Conservation (phyloP, 2,888 invertebrate genomes). For the Byasa hedistus region DNA sequence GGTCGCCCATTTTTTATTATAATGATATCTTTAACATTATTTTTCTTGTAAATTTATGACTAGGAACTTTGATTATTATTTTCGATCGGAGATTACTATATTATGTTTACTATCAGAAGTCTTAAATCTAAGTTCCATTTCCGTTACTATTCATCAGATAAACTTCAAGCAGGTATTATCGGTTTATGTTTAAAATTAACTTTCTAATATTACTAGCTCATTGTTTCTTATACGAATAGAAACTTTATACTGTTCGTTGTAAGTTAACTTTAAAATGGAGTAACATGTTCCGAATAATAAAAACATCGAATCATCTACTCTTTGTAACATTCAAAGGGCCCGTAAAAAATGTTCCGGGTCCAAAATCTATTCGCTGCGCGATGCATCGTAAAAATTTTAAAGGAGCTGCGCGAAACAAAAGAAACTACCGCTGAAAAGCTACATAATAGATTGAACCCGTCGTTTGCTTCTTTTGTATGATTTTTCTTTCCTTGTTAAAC, state of each 20-base stretch:
- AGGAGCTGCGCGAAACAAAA: slow-evolving; percentile 21
- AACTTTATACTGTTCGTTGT: no score
- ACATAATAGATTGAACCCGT: slow-evolving; percentile 25
- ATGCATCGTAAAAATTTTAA: slow-evolving; percentile 26
- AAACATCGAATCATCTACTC: slow-evolving; percentile 16
- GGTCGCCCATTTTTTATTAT: slow-evolving; percentile 27
- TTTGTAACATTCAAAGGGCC: slow-evolving; percentile 9
- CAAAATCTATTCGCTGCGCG: slow-evolving; percentile 14
- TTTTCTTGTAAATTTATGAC: neutral
- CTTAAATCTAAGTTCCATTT: no score
- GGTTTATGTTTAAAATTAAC: no score
- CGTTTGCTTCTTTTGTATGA: slow-evolving; percentile 17
- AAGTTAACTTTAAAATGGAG: neutral
- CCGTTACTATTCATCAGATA: no score
- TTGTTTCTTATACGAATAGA: no score
- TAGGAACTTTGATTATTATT: no score
- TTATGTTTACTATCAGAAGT: no score
- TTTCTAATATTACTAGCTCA: no score
- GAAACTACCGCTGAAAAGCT: slow-evolving; percentile 17
- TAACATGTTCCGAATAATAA: neutral
- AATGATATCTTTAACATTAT: slow-evolving; percentile 1
- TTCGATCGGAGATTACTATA: no score
- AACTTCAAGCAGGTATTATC: no score
- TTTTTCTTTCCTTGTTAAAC: slow-evolving; percentile 20
- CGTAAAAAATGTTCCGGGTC: slow-evolving; percentile 15